Evolutionary conservation across 2,888 invertebrate genomes (phyloP), one percentile per base, ranked within the genome.

Genomic region (Synanthedon vespiformis): DNA sequence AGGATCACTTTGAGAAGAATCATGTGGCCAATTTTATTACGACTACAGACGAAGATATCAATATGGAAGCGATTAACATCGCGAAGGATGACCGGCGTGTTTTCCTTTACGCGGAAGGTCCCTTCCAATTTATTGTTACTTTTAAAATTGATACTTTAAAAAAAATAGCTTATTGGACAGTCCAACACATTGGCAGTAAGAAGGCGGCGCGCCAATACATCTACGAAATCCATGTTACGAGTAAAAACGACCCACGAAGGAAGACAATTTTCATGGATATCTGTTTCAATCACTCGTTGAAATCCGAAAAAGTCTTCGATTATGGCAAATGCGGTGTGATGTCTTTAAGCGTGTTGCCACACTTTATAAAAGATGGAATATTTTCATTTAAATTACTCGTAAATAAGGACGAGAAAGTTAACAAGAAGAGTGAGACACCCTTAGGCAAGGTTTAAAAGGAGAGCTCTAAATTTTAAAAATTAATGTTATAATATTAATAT

Each of bases 131-230:
- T 57, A 72, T 80, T 44, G 58, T 86, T 10, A 83, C 83, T 13
- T 57, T 82, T 57, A 82, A 80, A 59, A 68, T 82, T n/a, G 81
- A 82, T 52, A 78, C 77, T 12, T 58, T 74, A 50, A 76, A 80
- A 58, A 79, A 83, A 52, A 72, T 79, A 73, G 76, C 70, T 3
- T 86, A 74, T 58, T 86, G 81, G 81, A 57, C 73, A 16, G 57
- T 86, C 27, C 86, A 86, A 58, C 78, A 72, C 50, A 80, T 86
- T 41, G 86, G 85, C 18, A 71, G 72, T 47, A 80, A 77, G 59
- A 70, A 68, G 54, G 58, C 57, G 2, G 86, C 86, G 2, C 67
- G 70, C 22, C 75, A 81, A 51, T 74, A 80, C 54, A 61, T 83
- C 48, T 86, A 79, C 57, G 85, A 84, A 60, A 75, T 86, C 55